Conservation (phyloP, 2,888 invertebrate genomes). For the Eustalomyia histrio region DNA sequence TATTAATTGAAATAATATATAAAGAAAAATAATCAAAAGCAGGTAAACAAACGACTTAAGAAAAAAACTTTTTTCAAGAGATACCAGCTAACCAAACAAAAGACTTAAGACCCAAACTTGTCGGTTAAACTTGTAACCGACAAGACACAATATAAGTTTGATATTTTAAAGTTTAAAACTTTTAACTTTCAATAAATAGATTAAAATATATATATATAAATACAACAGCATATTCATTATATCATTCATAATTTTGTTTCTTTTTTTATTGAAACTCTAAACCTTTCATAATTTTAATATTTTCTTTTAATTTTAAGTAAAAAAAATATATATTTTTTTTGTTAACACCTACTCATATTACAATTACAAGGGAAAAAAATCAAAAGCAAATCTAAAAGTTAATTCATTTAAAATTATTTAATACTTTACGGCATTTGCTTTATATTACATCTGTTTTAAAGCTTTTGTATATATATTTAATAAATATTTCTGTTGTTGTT, state of each 20-base stretch:
- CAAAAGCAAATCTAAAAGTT: background rate
- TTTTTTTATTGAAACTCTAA: background rate
- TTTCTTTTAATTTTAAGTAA: background rate
- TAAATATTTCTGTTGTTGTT: no score
- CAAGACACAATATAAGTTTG: no score
- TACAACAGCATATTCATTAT: background rate
- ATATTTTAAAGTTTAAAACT: no score
- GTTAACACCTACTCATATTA: background rate
- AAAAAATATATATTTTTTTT: background rate
- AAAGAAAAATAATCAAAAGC: background rate
- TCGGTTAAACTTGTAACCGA: background rate
- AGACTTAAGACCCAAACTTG: slow-evolving; percentile 3
- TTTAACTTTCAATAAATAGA: no score
- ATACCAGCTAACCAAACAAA: background rate
- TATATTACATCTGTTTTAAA: background rate
- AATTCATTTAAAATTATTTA: background rate
- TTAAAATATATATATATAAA: no score
- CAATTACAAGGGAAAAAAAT: background rate
- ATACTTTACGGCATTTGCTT: background rate
- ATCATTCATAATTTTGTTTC: background rate
- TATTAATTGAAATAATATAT: slow-evolving; percentile 7
- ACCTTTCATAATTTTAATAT: background rate
- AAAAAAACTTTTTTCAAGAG: slow-evolving; percentile 6
- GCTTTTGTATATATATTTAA: background rate
- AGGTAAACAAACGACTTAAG: slow-evolving; percentile 15